Base-by-base conservation (phyloP, 92 coral and sea anemone species). In the Porites divaricata region DNA sequence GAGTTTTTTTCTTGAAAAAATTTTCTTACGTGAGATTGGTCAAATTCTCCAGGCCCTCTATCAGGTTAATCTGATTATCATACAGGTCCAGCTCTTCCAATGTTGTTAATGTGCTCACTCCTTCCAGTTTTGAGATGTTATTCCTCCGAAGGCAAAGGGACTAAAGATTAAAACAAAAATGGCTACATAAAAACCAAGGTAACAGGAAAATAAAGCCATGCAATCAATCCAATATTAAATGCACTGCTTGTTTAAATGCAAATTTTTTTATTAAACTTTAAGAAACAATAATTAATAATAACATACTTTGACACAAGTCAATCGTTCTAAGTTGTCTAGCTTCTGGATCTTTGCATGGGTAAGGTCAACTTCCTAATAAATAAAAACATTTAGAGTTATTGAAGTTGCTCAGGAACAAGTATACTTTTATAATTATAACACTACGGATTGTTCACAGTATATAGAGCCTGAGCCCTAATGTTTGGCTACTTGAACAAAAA, bases 1-100 rank as follows among this genome's bases (percentile, higher is more conserved):
- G 9, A 8, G 1, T 21, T 20, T 66, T 24, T 66, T 22, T 2
- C 23, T 21, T 24, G 49, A 53, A 50, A 5, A 59, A 67, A 9
- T 25, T 67, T 15, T 51, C 94, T 91, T 91, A 97, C 99, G 67
- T 90, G 69, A 97, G 90, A 73, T 83, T 91, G 41, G 81, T 89
- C 1, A 95, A 86, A 23, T 74, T 78, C 20, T 91, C 95, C 52
- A 97, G 79, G 68, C 94, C 92, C 81, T 95, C 99, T 57, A 97
- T 86, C 79, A 86, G 88, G 5, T 90, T 62, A 66, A 97, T 89
- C 77, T 95, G 92, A 72, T 97, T 97, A 72, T 97, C 99, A 91
- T 97, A 95, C 8, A 97, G 66, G 83, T 97, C 99, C 77, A 97
- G 94, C 49, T 97, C 99, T 54, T 88, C 89, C 77, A 97, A 83